Base-by-base conservation (phyloP, 2,888 invertebrate genomes). In the Caenorhabditis sp. region DNA sequence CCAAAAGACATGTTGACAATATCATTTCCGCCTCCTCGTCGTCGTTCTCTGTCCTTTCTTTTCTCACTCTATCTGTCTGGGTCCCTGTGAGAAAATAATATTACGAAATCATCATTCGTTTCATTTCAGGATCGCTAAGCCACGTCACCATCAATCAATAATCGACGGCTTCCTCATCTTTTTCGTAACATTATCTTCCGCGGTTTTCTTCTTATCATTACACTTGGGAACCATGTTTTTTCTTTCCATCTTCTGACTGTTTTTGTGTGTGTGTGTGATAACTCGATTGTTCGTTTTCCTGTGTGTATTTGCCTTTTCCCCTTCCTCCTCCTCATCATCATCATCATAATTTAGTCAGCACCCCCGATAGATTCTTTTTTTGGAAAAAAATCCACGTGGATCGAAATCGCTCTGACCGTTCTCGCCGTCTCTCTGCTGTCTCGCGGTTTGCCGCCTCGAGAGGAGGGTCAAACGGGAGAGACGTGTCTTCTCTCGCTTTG, bases 151-250 rank as follows among this genome's bases (percentile, higher is more conserved):
- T 22, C 53, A 20, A 46, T 52, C 52, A 41, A 30, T 52, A 30
- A 24, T 43, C 32, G 15, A 45, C 56, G 8, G 27, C 55, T 56
- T 30, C 27, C 41, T 45, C 48, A 37, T 46, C 52, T 35, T 35
- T 7, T 35, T 13, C 35, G 35, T 35, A 35, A 43, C 58, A 35
- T 55, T 20, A 17, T 17, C 27, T 32, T 37, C 17, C 46, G 39
- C 41, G 22, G 24, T 58, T 15, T 15, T 26, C 7, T 30, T 39
- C 39, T 68, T 58, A 46, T 56, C 59, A 45, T 32, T 41, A 50
- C 52, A 39, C 37, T 58, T 68, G 68, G 58, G 68, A 50, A 68
- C 15, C 52, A 4, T 43, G 27, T 59, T 37, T 41, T 41, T 53
- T 53, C 35, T 43, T 63, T 30, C 9, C 30, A 7, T 30, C 35